Base-by-base conservation (phyloP, 2,113 vertebrate genomes). In the Glaucomys volans region DNA sequence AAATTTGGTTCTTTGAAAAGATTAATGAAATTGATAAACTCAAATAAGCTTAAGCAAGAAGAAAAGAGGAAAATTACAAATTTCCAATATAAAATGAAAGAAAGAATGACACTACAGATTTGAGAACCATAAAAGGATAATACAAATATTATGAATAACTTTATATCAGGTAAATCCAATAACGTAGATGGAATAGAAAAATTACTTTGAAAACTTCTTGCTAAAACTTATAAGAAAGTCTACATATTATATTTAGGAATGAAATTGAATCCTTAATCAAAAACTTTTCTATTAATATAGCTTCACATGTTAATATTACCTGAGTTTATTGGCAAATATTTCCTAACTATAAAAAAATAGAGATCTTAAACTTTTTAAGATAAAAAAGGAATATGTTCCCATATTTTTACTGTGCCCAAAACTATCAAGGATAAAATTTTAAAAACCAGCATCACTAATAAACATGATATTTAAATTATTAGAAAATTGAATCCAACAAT, bases 1-100 rank as follows among this genome's bases (percentile, higher is more conserved):
- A 90, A 89, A 81, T 12, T 77, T 69, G 30, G n/a, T 77, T 2
- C n/a, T 90, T 92, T 82, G 42, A 62, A 84, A 91, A 87, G 59
- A 42, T 83, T 72, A 91, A 87, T 42, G 28, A 91, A 64, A 84
- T 32, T 79, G 54, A 52, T 64, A 92, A 79, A 57, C 14, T 2
- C 24, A 82, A 69, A 40, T 20, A 91, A 82, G 14, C 5, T 52
- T 77, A n/a, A 22, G 8, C 18, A 87, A n/a, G 71, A 74, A 59
- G 17, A 90, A 80, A 62, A 42, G 28, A 92, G 26, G 22, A 82
- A 76, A 85, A 64, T 62, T 52, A 76, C 1, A 59, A 32, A 71
- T 59, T 92, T 84, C 24, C 32, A 57, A 35, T 26, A 20, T 30
- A 24, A 79, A 8, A 72, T 72, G 13, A 44, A 52, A 42, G 13